phyloP scores from a whole-genome alignment of 2,113 vertebrate species.

The Coptodon rendalli region DNA sequence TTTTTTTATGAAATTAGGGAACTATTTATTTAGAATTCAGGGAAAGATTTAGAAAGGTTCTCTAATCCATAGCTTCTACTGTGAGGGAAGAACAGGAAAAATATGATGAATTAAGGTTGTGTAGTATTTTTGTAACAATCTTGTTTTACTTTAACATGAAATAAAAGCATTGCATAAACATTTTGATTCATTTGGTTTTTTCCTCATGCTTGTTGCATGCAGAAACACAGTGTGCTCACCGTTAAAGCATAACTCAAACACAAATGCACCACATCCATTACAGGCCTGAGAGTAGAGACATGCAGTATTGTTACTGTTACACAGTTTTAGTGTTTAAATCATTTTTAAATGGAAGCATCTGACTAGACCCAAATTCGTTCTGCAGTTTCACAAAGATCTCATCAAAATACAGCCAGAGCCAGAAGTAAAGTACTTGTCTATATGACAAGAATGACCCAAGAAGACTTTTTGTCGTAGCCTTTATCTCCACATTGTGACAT shows the following conservation, averaged over 20 bases:
- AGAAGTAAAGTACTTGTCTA: not conserved
- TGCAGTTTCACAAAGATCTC: not conserved
- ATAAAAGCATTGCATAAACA: slow-evolving; percentile 11
- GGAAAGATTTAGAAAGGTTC: not conserved
- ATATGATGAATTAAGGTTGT: not conserved
- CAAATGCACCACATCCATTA: not conserved
- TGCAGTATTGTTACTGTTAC: not conserved
- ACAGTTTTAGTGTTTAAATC: not conserved
- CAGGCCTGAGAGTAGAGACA: not conserved
- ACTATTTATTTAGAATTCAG: not conserved
- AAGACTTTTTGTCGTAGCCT: not conserved
- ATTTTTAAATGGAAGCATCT: not conserved
- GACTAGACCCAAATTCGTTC: not conserved
- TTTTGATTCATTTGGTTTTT: not conserved
- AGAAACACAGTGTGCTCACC: not conserved
- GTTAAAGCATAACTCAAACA: not conserved
- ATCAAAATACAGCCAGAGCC: not conserved
- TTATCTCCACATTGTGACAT: not conserved
- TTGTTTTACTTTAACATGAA: slow-evolving; percentile 16
- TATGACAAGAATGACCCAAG: not conserved
- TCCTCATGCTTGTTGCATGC: not conserved
- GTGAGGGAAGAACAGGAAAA: not conserved
- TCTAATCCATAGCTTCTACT: not conserved
- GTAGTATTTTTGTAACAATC: not conserved
- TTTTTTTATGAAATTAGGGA: not conserved